Percentiles rank a stretch among this genome's conserved stretches.
These are phyloP conservation scores for Muntiacus muntjak DNA, from an alignment of 2,113 vertebrate species.

Conservation along the genomic window DNA sequence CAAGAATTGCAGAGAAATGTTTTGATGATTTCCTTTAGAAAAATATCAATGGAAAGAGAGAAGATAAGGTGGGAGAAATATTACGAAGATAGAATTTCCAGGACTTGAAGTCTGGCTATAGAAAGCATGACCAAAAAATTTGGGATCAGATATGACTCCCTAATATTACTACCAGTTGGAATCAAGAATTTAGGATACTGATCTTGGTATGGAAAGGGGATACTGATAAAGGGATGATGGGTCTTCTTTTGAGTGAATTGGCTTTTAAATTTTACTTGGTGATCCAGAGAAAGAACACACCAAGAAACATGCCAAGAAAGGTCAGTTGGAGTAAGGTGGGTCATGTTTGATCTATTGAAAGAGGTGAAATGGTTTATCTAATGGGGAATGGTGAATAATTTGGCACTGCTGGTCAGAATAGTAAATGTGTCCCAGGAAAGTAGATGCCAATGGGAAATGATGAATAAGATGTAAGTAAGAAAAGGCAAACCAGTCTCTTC, in stretches of 20 bases:
- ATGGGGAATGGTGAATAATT: not conserved
- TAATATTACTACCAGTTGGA: not conserved
- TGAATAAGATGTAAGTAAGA: not conserved
- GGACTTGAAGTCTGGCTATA: not conserved
- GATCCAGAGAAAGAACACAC: not conserved
- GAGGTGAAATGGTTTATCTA: not conserved
- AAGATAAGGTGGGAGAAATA: not conserved
- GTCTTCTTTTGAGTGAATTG: not conserved
- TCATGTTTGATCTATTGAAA: not conserved
- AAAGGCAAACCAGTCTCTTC: not conserved
- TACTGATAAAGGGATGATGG: not conserved
- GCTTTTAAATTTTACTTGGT: not conserved
- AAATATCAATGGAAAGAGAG: not conserved
- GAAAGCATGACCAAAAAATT: not conserved
- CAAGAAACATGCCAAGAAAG: not conserved
- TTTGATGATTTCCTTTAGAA: not conserved
- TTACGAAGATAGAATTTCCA: not conserved
- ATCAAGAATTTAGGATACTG: not conserved
- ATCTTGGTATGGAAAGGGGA: not conserved
- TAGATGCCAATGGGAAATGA: not conserved
- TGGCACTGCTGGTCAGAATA: not conserved
- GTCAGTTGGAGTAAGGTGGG: not conserved
- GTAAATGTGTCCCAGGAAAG: fast-evolving
- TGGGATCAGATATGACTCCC: not conserved
- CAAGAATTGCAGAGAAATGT: not conserved